Conservation (phyloP, 2,888 invertebrate species). For the Masnerella sp. region DNA sequence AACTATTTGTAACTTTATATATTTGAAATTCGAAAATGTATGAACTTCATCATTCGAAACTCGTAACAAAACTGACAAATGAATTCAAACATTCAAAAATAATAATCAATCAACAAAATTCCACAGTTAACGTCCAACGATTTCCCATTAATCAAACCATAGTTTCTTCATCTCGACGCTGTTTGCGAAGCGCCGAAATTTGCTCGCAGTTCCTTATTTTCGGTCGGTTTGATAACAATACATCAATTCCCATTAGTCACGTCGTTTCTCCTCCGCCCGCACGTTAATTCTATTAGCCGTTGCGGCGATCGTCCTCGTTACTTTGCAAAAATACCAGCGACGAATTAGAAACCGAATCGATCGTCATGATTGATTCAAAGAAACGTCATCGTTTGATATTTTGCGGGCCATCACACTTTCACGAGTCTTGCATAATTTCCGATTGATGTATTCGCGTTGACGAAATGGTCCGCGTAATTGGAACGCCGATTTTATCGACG, state of each 20-base stretch:
- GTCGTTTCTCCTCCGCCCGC: background rate
- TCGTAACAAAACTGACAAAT: no score
- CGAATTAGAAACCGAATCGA: constrained; percentile 23
- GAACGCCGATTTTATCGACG: constrained; percentile 25
- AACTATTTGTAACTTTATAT: no score
- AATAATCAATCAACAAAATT: no score
- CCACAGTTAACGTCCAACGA: no score
- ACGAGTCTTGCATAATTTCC: constrained; percentile 41
- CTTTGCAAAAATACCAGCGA: constrained; percentile 7
- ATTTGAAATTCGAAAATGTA: no score
- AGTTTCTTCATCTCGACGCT: no score
- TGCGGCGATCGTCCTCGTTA: constrained; percentile 4
- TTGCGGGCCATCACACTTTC: constrained; percentile 39
- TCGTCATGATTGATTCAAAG: constrained; percentile 11
- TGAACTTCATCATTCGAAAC: no score
- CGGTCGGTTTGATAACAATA: constrained; percentile 1
- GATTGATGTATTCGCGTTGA: constrained; percentile 44
- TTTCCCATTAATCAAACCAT: no score
- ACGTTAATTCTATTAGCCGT: constrained; percentile 12
- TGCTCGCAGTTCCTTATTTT: background rate
- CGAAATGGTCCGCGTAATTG: constrained; percentile 40
- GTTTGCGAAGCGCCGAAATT: no score
- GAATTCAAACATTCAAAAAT: no score
- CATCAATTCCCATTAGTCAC: background rate
- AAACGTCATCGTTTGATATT: constrained; percentile 30